Conservation (phyloP, 1,140 invertebrate genomes). For the Phymastichus coffea region DNA sequence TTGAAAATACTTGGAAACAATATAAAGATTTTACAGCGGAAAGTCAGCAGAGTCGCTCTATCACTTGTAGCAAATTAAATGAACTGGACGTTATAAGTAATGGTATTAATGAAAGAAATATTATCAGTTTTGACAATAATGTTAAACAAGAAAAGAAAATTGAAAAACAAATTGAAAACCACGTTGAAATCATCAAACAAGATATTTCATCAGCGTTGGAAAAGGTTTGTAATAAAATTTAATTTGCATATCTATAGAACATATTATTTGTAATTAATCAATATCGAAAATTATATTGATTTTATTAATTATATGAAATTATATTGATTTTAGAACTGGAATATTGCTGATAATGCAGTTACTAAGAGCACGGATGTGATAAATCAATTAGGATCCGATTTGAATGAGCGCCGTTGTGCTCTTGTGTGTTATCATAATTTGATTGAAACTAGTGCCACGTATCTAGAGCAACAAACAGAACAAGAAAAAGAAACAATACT, state of each 20-base stretch:
- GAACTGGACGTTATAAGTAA: conserved; percentile 25
- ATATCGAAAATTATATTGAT: too few relatives aligned
- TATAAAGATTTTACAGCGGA: conserved; percentile 33
- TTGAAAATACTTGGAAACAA: conserved; percentile 35
- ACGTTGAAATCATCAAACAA: conserved; percentile 36
- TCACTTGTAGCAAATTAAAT: conserved; percentile 34
- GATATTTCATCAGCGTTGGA: conserved; percentile 33
- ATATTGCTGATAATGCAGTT: conserved; percentile 29
- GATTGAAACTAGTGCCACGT: conserved; percentile 29
- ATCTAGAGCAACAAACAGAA: conserved; percentile 34
- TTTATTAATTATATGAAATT: too few relatives aligned
- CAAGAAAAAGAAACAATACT: conserved; percentile 33
- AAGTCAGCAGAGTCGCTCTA: conserved; percentile 26
- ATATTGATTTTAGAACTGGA: conserved; percentile 34
- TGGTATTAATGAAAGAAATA: conserved; percentile 26
- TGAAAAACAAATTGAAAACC: conserved; percentile 32
- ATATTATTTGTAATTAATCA: neutral
- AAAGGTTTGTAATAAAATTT: conserved; percentile 34
- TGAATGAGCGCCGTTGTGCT: conserved; percentile 33
- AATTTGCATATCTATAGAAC: conserved; percentile 4
- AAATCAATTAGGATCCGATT: conserved; percentile 38
- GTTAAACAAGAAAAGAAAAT: conserved; percentile 28
- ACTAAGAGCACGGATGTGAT: conserved; percentile 33
- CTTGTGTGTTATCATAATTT: conserved; percentile 35
- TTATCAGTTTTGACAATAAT: conserved; percentile 21